Percentiles rank a stretch among this genome's conserved stretches.
Conservation (phyloP, 2,888 invertebrate genomes). For the Sthenelais limicola region DNA sequence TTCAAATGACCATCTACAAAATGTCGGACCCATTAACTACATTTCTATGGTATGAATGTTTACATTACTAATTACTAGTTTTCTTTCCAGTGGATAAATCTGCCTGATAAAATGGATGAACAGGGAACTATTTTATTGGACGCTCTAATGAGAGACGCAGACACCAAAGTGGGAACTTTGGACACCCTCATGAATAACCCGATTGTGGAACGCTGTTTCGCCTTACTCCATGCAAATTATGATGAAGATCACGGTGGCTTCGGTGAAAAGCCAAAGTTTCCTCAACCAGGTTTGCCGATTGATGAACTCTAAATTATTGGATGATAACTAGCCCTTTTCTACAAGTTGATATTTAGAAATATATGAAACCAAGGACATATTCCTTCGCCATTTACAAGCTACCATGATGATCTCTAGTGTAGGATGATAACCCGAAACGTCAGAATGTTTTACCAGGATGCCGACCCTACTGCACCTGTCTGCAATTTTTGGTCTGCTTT, state of each 20-base stretch:
- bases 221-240: constrained; percentile 75
- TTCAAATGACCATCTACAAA: too few relatives aligned
- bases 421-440: too few relatives aligned
- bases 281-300: constrained; percentile 78
- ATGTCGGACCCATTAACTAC: too few relatives aligned
- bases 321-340: neutral
- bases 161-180: constrained; percentile 28
- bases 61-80: too few relatives aligned
- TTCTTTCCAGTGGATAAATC: constrained; percentile 83
- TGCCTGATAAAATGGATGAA: constrained; percentile 76
- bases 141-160: constrained; percentile 73
- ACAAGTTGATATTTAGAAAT: neutral
- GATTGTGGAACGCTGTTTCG: constrained; percentile 75
- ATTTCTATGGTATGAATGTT: too few relatives aligned
- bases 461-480: too few relatives aligned
- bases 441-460: too few relatives aligned
- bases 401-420: too few relatives aligned
- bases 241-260: constrained; percentile 86
- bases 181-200: constrained; percentile 44
- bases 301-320: neutral
- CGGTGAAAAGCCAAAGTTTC: constrained; percentile 90
- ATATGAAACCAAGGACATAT: too few relatives aligned
- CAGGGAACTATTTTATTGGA: constrained; percentile 80
- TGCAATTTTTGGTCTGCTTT: too few relatives aligned
- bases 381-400: too few relatives aligned